Percentiles rank a stretch among this genome's conserved stretches.
Evolutionary conservation across 2,797 vertebrate species (phyloP).

Genomic region (Mus minutoides): DNA sequence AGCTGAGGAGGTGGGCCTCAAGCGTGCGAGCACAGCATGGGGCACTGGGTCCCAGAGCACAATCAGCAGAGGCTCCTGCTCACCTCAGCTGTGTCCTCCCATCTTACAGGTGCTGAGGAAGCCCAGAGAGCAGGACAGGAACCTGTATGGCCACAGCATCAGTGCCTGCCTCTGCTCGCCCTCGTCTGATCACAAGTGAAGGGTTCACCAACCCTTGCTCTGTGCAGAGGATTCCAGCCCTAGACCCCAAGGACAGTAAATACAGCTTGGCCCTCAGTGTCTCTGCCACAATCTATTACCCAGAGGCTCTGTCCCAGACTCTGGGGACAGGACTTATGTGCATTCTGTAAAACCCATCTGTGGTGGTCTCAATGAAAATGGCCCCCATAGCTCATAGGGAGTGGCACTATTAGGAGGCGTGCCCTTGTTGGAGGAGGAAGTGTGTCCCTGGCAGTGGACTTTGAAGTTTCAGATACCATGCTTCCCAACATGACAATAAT

Average conservation of each 20-base stretch:
- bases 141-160: background rate
- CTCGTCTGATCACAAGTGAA: background rate
- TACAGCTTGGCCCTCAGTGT: fast-evolving
- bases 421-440: background rate
- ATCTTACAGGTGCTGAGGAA: background rate
- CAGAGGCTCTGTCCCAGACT: background rate
- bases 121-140: background rate
- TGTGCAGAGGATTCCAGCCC: background rate
- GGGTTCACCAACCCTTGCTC: background rate
- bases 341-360: background rate
- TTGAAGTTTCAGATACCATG: background rate
- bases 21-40: background rate
- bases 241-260: background rate
- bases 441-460: too few relatives aligned
- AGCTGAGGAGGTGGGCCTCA: fast-evolving
- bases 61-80: background rate
- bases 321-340: background rate
- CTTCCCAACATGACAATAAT: background rate
- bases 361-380: background rate
- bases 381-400: background rate
- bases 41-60: background rate
- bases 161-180: background rate
- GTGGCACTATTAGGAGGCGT: background rate
- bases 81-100: background rate
- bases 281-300: background rate